Evolutionary conservation across 92 coral and sea anemone species (phyloP), one percentile per base, ranked within the genome.

Genomic region (Anthopleura xanthogrammica): DNA sequence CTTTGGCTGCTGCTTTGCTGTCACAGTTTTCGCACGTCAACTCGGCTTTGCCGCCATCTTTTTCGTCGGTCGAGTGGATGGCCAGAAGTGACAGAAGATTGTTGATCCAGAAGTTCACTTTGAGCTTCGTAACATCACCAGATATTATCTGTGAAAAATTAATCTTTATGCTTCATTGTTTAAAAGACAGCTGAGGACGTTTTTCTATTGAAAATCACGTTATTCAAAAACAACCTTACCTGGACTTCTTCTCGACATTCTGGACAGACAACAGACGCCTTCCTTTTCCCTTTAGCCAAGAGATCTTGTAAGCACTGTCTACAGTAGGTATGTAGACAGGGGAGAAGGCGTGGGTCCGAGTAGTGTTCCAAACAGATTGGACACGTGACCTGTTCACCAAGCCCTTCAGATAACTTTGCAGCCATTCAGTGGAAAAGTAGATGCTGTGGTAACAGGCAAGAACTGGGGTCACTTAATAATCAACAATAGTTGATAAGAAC

Each of bases 101-200:
- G 84, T 87, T 92, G 76, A 90, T 81, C 85, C 92, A 92, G 88
- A 92, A 89, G 78, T 90, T 90, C 24, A 92, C 79, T 54, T 86
- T 88, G 76, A 92, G 88, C 22, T 29, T 78, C 60, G 73, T 60
- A 19, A 90, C 91, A 76, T 90, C 88, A 41, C 86, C 86, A 71
- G 81, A 72, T 58, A 29, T 43, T 64, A 90, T 50, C 93, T 89
- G 55, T 42, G 19, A 72, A 72, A 52, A 77, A 13, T 41, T 60
- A 65, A 54, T 5, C 17, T 6, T 60, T 22, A 17, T 50, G 1
- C 17, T 42, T 16, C 29, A 29, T 0, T 23, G 29, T 12, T 1
- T 12, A 23, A 68, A 12, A 8, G 41, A 29, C 41, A 29, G 41
- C 74, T 0, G 23, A 1, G 29, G 14, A 62, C 29, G 36, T 62